Conservation (phyloP, 2,888 invertebrate genomes). For the Stenchaetothrips biformis region DNA sequence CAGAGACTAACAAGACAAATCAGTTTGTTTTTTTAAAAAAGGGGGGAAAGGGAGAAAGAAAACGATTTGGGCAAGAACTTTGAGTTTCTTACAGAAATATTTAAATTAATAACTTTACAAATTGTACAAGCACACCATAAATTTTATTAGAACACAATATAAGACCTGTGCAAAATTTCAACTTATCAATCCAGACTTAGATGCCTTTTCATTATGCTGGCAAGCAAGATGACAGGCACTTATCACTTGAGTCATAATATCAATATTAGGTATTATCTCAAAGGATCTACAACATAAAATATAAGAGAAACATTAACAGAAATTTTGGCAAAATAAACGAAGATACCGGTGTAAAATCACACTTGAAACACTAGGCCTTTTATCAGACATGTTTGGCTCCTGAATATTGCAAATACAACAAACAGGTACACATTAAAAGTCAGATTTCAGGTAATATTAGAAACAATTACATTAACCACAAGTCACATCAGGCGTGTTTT, state of each 20-base stretch:
- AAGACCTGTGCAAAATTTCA: not conserved
- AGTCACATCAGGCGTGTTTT: no score
- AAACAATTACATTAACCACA: not conserved
- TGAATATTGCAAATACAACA: not conserved
- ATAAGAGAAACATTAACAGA: not conserved
- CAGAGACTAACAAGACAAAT: not conserved
- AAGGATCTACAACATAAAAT: not conserved
- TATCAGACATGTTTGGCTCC: not conserved
- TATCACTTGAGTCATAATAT: not conserved
- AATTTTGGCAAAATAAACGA: not conserved
- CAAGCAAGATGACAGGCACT: not conserved
- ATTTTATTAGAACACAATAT: not conserved
- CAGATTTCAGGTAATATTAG: conserved; percentile 7
- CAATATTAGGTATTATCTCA: not conserved
- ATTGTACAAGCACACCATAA: not conserved
- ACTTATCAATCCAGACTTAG: not conserved
- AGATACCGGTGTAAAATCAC: not conserved
- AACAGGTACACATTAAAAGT: conserved; percentile 6
- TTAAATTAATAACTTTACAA: not conserved
- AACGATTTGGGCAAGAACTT: conserved; percentile 1
- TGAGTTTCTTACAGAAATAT: not conserved
- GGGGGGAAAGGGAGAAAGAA: no score
- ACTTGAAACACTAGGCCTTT: not conserved
- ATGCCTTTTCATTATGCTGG: not conserved
- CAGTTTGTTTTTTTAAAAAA: no score